These are phyloP conservation scores for Drosophila rufa DNA, from an alignment of 1,140 invertebrate genomes.

Conservation along the genomic window DNA sequence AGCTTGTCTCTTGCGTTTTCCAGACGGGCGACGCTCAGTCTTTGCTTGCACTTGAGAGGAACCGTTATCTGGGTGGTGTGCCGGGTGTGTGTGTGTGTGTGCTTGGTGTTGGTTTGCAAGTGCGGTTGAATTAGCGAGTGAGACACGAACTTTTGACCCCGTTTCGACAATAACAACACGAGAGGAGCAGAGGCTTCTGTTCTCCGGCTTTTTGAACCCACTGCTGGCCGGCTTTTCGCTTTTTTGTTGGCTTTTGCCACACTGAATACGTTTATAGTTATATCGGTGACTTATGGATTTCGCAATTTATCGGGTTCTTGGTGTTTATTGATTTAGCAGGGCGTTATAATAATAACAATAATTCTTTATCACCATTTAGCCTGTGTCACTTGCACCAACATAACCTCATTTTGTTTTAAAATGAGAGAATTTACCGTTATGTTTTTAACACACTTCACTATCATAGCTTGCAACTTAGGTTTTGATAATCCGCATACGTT, in stretches of 20 bases:
- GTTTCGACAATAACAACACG: slow-evolving; percentile 69
- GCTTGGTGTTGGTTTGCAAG: slow-evolving; percentile 18
- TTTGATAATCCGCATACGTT: slow-evolving; percentile 49
- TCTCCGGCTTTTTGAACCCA: slow-evolving; percentile 39
- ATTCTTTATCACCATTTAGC: slow-evolving; percentile 34
- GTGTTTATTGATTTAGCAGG: slow-evolving; percentile 56
- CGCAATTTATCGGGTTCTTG: background rate
- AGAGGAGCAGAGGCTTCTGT: slow-evolving; percentile 33
- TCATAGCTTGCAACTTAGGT: slow-evolving; percentile 4
- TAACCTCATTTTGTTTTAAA: background rate
- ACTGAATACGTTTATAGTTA: slow-evolving; percentile 31
- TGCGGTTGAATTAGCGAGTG: slow-evolving; percentile 70
- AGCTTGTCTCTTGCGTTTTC: slow-evolving; percentile 39
- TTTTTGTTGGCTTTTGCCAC: slow-evolving; percentile 45
- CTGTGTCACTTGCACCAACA: slow-evolving; percentile 44
- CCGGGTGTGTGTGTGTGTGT: slow-evolving; percentile 12
- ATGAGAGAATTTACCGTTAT: background rate
- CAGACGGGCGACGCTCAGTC: slow-evolving; percentile 52
- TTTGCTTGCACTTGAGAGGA: slow-evolving; percentile 70
- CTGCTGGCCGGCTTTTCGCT: slow-evolving; percentile 39
- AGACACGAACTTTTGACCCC: slow-evolving; percentile 81
- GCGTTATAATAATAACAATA: slow-evolving; percentile 19
- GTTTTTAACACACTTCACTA: slow-evolving; percentile 8
- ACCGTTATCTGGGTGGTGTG: slow-evolving; percentile 27
- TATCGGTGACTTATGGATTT: slow-evolving; percentile 22